phyloP scores from a whole-genome alignment of 1,140 invertebrate species.

The Teleopsis dalmanni region DNA sequence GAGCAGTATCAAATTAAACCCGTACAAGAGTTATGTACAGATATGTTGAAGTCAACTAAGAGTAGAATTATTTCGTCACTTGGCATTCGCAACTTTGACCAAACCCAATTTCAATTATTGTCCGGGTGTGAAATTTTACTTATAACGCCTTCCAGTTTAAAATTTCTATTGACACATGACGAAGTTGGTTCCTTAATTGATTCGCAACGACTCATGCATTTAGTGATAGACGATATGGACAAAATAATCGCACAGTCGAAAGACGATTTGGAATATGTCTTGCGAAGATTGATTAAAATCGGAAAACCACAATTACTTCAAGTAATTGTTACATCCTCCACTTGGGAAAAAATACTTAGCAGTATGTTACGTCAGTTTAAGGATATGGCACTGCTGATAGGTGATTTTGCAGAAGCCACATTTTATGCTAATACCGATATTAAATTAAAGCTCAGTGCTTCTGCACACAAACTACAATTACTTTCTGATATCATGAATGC shows the following conservation, averaged over 20 bases:
- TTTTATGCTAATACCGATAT: slow-evolving; percentile 7
- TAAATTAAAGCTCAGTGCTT: slow-evolving; percentile 10
- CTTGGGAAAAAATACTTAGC: slow-evolving; percentile 16
- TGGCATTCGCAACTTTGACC: slow-evolving; percentile 16
- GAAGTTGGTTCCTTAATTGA: slow-evolving; percentile 8
- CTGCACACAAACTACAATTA: slow-evolving; percentile 3
- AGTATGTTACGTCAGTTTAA: slow-evolving; percentile 12
- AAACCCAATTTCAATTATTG: slow-evolving; percentile 12
- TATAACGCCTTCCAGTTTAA: slow-evolving; percentile 6
- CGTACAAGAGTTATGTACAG: slow-evolving; percentile 6
- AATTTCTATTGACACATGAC: slow-evolving; percentile 8
- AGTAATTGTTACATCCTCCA: slow-evolving; percentile 18
- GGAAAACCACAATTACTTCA: too few relatives aligned
- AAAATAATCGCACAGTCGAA: not conserved
- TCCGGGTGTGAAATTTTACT: slow-evolving; percentile 13
- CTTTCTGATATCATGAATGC: not conserved
- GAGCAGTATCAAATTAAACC: slow-evolving; percentile 11
- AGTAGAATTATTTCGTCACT: not conserved
- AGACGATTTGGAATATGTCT: slow-evolving; percentile 2
- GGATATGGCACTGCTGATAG: slow-evolving; percentile 20
- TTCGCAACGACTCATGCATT: slow-evolving; percentile 6
- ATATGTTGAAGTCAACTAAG: slow-evolving; percentile 2
- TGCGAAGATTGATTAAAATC: not conserved
- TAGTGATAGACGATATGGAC: slow-evolving; percentile 15
- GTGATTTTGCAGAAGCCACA: slow-evolving; percentile 25